A percentile compares a stretch with the other conserved stretches of the same genome.
These are phyloP conservation scores for Girardinichthys multiradiatus DNA, from an alignment of 2,113 vertebrate species.

Conservation along the genomic window DNA sequence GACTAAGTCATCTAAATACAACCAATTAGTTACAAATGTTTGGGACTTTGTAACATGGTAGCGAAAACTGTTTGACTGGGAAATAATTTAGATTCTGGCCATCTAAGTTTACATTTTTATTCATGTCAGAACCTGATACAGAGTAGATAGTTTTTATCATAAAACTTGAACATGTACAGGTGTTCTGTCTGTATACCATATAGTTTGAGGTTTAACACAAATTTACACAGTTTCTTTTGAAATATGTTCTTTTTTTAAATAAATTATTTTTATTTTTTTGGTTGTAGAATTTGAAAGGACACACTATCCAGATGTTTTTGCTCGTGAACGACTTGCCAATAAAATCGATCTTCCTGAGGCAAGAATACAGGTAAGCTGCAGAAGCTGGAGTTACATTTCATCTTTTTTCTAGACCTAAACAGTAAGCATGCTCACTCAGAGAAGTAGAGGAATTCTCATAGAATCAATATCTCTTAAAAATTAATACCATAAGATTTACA, in stretches of 20 bases:
- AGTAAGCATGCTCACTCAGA: not conserved
- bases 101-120: no score
- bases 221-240: not conserved
- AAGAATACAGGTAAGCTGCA: conserved; percentile 93
- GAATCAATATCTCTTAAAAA: not conserved
- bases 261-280: conserved; percentile 15
- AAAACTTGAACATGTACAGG: no score
- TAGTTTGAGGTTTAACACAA: not conserved
- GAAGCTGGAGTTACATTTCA: not conserved
- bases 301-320: conserved; percentile 98
- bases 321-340: conserved; percentile 96
- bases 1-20: no score
- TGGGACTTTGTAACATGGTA: no score
- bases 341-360: conserved; percentile 99
- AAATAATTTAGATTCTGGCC: no score
- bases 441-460: not conserved
- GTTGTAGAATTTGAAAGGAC: conserved; percentile 98
- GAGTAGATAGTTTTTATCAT: not conserved
- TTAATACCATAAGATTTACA: not conserved
- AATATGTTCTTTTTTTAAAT: not conserved
- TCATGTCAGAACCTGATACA: no score
- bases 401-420: not conserved
- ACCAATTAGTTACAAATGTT: no score
- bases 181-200: not conserved
- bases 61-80: no score